Evolutionary conservation across 2,888 invertebrate species (phyloP).

Genomic region (Opisthograptis luteolata): DNA sequence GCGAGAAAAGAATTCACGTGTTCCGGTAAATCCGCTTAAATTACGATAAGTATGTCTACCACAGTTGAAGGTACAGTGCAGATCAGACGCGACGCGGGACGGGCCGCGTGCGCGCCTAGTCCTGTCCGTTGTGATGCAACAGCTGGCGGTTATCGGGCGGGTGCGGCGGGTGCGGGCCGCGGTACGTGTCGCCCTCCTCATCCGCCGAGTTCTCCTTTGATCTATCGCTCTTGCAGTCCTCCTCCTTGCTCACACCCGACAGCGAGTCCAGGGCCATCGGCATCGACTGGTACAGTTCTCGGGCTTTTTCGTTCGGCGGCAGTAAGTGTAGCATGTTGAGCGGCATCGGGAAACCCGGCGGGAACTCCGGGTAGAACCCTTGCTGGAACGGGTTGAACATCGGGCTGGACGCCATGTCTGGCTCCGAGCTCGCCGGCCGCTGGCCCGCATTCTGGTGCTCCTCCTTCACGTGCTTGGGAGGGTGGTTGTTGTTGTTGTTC

Average conservation of each 20-base stretch:
- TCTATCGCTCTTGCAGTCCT: slow-evolving; percentile 87
- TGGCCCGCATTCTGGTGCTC: slow-evolving; percentile 74
- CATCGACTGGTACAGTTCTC: slow-evolving; percentile 85
- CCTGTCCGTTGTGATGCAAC: slow-evolving; percentile 92
- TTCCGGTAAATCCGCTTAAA: slow-evolving; percentile 18
- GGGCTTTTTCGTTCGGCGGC: slow-evolving; percentile 90
- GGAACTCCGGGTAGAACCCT: slow-evolving; percentile 93
- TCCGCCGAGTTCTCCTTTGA: slow-evolving; percentile 86
- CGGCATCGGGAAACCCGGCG: slow-evolving; percentile 91
- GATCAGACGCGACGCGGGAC: slow-evolving; percentile 26
- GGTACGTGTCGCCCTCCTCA: slow-evolving; percentile 80
- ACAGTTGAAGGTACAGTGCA: slow-evolving; percentile 44
- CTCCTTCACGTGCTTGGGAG: slow-evolving; percentile 83
- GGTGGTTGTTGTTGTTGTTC: slow-evolving; percentile 84
- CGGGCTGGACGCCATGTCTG: slow-evolving; percentile 86
- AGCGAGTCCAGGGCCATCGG: slow-evolving; percentile 84
- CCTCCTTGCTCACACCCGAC: slow-evolving; percentile 82
- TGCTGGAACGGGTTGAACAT: slow-evolving; percentile 91
- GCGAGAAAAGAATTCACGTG: slow-evolving; percentile 7
- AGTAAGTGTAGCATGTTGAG: slow-evolving; percentile 93
- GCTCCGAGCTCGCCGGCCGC: slow-evolving; percentile 87
- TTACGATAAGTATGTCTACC: slow-evolving; percentile 33
- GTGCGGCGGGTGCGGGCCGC: slow-evolving; percentile 83
- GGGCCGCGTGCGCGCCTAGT: slow-evolving; percentile 83
- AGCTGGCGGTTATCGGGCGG: slow-evolving; percentile 86